Percentiles rank a stretch among this genome's conserved stretches.
Evolutionary conservation across 2,797 vertebrate genomes (phyloP).

Genomic region (Phylloscopus collybita): DNA sequence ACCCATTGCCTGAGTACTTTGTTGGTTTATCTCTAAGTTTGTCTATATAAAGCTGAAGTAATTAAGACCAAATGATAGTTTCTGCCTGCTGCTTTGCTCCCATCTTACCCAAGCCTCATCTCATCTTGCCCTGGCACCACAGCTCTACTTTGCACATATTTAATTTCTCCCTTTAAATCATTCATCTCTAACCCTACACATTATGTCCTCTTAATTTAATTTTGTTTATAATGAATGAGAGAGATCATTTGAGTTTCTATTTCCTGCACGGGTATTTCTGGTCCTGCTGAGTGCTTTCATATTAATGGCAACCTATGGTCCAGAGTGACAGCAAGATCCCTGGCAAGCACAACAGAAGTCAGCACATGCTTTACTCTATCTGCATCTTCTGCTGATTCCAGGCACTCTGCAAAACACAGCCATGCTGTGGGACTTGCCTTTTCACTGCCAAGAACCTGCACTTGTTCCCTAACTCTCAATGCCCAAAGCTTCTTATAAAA

Average conservation of each 20-base stretch:
- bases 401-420: background rate
- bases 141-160: background rate
- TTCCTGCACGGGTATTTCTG: background rate
- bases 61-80: background rate
- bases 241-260: background rate
- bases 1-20: background rate
- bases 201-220: background rate
- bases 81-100: background rate
- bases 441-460: background rate
- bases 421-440: background rate
- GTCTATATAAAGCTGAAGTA: background rate
- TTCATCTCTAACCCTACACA: background rate
- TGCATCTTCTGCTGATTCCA: background rate
- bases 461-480: background rate
- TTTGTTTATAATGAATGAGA: background rate
- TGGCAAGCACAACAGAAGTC: background rate
- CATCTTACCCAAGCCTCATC: background rate
- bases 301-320: background rate
- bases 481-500: background rate
- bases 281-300: background rate
- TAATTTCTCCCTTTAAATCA: background rate
- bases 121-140: background rate
- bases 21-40: background rate
- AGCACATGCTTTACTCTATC: background rate
- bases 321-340: background rate